Base-by-base conservation (phyloP, 2,888 invertebrate genomes). In the Cephus runcator region DNA sequence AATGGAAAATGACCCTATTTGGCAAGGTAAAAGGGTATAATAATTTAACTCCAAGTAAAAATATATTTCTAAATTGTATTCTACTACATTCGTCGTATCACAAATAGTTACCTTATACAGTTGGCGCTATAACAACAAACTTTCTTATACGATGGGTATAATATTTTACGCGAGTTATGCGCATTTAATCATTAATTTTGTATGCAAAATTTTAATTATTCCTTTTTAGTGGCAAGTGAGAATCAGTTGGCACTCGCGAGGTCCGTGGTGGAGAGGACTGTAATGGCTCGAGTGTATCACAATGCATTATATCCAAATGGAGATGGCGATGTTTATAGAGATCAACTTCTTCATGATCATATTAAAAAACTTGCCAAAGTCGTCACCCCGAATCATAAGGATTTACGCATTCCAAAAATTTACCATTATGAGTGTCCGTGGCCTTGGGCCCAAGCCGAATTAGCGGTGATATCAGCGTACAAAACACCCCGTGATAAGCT, bases 301-400 rank as follows among this genome's bases (percentile, higher is more conserved):
- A 96, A 97, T 89, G 98, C 99, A 75, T 94, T 99, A 92, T 98
- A 98, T 92, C 99, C 99, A 11, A 99, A 99, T 90, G 98, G 98
- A 4, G 99, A 99, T 91, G 98, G 97, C 0, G 99, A 99, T 92
- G 94, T 97, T 81, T 95, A 96, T 34, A 92, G 99, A 80, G 99
- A 99, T 91, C 96, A 96, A 84, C 95, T 98, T 80, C 93, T 98
- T 76, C 95, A 95, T 86, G 96, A 98, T 86, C 98, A 99, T 92
- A 97, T 99, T 87, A 94, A 95, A 76, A 96, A 97, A 87, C 93
- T 99, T 88, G 93, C 96, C 35, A 93, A 93, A 79, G 92, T 95
- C 4, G 94, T 98, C 69, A 95, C 95, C 31, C 97, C 97, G 6
- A 94, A 94, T 80, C 97, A 98, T 92, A 95, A 95, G 87, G 96